These are phyloP conservation scores for Phrynocephalus guinanensis DNA, from an alignment of 2,797 vertebrate genomes.

Conservation along the genomic window DNA sequence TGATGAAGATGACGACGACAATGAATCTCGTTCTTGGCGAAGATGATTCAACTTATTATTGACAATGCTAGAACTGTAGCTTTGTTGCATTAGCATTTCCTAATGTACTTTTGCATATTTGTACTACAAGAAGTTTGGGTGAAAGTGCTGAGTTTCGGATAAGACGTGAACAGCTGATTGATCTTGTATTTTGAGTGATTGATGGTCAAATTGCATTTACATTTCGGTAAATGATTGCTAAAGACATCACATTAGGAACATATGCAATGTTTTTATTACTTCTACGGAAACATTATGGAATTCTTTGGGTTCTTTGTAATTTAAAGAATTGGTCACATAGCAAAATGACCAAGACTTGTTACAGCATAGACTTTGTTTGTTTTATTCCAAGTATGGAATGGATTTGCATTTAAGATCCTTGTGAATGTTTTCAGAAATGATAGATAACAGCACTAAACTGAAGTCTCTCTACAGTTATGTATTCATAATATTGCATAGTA, in stretches of 20 bases:
- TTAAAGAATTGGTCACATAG: constrained; percentile 83
- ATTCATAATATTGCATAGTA: constrained; percentile 88
- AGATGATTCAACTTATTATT: constrained; percentile 89
- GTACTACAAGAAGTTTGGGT: constrained; percentile 80
- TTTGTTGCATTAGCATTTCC: constrained; percentile 84
- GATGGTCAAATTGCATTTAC: constrained; percentile 86
- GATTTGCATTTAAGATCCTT: constrained; percentile 86
- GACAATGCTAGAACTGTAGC: constrained; percentile 77
- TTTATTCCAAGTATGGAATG: constrained; percentile 83
- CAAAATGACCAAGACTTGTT: constrained; percentile 81
- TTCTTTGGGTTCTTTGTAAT: constrained; percentile 84
- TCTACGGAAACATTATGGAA: constrained; percentile 80
- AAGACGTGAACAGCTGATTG: constrained; percentile 77
- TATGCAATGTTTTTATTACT: constrained; percentile 87
- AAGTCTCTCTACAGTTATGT: constrained; percentile 83
- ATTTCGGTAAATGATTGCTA: constrained; percentile 87
- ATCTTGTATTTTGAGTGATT: constrained; percentile 81
- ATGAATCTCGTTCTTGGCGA: constrained; percentile 96
- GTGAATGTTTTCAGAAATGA: constrained; percentile 84
- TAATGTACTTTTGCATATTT: constrained; percentile 86
- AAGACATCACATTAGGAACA: constrained; percentile 85
- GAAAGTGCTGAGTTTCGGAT: constrained; percentile 80
- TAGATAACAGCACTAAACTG: constrained; percentile 84
- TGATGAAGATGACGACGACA: constrained; percentile 97
- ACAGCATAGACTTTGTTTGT: constrained; percentile 80